Percentiles rank a stretch among this genome's conserved stretches.
Conservation (phyloP, 2,113 vertebrate species). For the Mormyrus lacerda region DNA sequence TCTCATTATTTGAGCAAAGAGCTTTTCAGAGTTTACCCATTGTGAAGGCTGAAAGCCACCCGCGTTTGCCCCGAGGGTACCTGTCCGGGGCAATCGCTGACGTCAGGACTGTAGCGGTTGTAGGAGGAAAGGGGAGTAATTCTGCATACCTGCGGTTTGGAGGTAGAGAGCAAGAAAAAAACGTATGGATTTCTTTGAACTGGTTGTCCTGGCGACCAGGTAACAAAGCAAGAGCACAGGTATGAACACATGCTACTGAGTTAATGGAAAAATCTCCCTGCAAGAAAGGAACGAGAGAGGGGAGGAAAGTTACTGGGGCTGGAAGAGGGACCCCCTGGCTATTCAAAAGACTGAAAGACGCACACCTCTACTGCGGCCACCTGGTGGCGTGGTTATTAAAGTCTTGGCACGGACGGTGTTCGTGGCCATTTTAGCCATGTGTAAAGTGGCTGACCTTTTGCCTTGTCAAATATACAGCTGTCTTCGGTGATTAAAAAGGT, state of each 20-base stretch:
- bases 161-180: constrained; percentile 31
- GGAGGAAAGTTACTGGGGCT: background rate
- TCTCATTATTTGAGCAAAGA: constrained; percentile 10
- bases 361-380: background rate
- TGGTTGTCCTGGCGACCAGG: constrained; percentile 31
- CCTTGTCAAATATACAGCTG: background rate
- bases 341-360: background rate
- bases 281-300: background rate
- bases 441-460: background rate
- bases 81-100: constrained; percentile 7
- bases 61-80: background rate
- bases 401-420: background rate
- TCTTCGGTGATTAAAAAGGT: background rate
- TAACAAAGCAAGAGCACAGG: constrained; percentile 28
- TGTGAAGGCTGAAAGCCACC: constrained; percentile 15
- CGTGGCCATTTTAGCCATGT: background rate
- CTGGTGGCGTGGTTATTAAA: background rate
- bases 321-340: background rate
- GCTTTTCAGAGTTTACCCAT: constrained; percentile 11
- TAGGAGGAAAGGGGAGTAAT: constrained; percentile 22
- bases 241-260: constrained; percentile 28
- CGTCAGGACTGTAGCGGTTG: constrained; percentile 23
- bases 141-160: constrained; percentile 39
- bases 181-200: constrained; percentile 35
- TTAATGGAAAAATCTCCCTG: constrained; percentile 33